Percentiles rank a stretch among this genome's conserved stretches.
phyloP scores from a whole-genome alignment of 2,113 vertebrate genomes.

The Boleophthalmus pectinirostris region DNA sequence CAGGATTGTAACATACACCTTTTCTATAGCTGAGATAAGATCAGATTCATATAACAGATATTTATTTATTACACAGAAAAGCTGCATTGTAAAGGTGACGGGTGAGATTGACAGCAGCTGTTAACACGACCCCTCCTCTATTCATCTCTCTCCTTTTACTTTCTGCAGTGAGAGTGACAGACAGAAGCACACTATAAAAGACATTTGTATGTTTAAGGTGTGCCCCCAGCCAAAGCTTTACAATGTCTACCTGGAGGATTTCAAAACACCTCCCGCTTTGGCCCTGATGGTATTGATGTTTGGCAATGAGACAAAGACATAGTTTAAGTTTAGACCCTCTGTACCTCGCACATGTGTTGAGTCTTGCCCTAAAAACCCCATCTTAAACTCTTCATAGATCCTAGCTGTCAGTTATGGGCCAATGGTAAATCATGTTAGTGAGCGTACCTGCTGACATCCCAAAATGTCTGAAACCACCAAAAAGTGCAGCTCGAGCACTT shows the following conservation, averaged over 20 bases:
- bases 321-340: conserved; percentile 36
- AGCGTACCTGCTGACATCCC: conserved; percentile 41
- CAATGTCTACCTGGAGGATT: conserved; percentile 9
- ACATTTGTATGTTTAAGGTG: conserved; percentile 37
- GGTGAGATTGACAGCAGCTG: conserved; percentile 58
- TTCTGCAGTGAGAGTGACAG: conserved; percentile 45
- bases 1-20: no score
- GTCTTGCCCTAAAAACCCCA: conserved; percentile 35
- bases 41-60: conserved; percentile 56
- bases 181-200: conserved; percentile 38
- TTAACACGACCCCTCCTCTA: conserved; percentile 31
- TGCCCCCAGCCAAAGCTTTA: neutral
- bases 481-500: conserved; percentile 38
- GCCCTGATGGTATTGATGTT: conserved; percentile 15
- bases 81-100: conserved; percentile 49
- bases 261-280: conserved; percentile 9
- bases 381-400: conserved; percentile 26
- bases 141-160: conserved; percentile 15
- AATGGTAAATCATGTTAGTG: conserved; percentile 44
- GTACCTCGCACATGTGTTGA: conserved; percentile 41
- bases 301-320: conserved; percentile 34
- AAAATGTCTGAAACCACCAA: conserved; percentile 39
- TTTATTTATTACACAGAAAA: conserved; percentile 60
- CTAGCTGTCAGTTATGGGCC: conserved; percentile 39
- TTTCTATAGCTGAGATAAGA: conserved; percentile 50